A percentile compares a stretch with the other conserved stretches of the same genome.
Conservation (phyloP, 2,113 vertebrate species). For the Phylloscopus whistleri region DNA sequence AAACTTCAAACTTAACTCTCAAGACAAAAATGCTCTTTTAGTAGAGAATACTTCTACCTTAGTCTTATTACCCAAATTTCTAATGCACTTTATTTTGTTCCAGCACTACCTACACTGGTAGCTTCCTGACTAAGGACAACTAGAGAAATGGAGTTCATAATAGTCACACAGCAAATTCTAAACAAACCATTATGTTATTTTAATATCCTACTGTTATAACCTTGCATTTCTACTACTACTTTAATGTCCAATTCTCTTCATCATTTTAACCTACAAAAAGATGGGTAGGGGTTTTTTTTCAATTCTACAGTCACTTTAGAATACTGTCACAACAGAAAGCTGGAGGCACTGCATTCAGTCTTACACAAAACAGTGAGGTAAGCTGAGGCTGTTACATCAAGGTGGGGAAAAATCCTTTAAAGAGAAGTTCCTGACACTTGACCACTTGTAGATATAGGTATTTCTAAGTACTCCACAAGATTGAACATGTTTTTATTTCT, state of each 20-base stretch:
- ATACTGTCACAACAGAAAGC: neutral
- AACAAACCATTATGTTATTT: neutral
- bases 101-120: neutral
- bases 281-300: rapidly evolving
- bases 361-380: neutral
- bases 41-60: neutral
- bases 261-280: neutral
- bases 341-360: neutral
- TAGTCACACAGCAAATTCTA: neutral
- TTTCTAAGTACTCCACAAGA: neutral
- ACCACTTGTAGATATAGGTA: neutral
- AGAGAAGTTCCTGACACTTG: neutral
- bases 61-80: neutral
- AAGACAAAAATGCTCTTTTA: neutral
- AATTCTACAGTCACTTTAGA: neutral
- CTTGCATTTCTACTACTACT: neutral
- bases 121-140: neutral
- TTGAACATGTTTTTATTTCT: neutral
- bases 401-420: neutral
- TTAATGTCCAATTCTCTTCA: neutral
- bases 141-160: neutral
- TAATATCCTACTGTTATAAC: neutral
- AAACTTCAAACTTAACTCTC: neutral
- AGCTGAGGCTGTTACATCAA: neutral
- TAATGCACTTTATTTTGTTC: neutral